Conservation (phyloP, 2,113 vertebrate genomes). For the Poeciliopsis occidentalis region DNA sequence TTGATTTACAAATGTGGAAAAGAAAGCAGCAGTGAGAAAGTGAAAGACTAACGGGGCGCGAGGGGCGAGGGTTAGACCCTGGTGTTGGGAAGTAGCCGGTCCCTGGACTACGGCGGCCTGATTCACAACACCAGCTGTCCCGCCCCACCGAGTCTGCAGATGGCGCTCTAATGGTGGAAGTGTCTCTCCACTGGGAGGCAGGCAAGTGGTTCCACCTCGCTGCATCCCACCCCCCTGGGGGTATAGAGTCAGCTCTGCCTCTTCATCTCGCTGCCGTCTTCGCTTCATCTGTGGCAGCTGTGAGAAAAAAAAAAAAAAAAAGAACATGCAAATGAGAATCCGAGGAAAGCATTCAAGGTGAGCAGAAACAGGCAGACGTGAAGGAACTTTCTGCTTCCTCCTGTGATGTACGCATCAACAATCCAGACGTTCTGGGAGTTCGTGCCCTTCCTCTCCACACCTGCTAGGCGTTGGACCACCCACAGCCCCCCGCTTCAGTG, state of each 20-base stretch:
- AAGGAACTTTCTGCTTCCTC: slow-evolving; percentile 52
- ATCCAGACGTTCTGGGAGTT: slow-evolving; percentile 51
- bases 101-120: slow-evolving; percentile 90
- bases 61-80: slow-evolving; percentile 85
- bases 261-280: slow-evolving; percentile 42
- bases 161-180: slow-evolving; percentile 41
- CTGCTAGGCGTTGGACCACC: slow-evolving; percentile 67
- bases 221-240: slow-evolving; percentile 33
- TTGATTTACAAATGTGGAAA: not conserved
- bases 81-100: slow-evolving; percentile 99
- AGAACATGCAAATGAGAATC: slow-evolving; percentile 69
- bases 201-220: slow-evolving; percentile 62
- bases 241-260: slow-evolving; percentile 46
- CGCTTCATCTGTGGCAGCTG: slow-evolving; percentile 66
- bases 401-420: slow-evolving; percentile 39
- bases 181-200: slow-evolving; percentile 14
- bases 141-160: slow-evolving; percentile 81
- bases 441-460: slow-evolving; percentile 58
- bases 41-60: slow-evolving; percentile 1
- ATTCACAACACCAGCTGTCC: slow-evolving; percentile 99
- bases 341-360: slow-evolving; percentile 29
- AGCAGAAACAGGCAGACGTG: slow-evolving; percentile 13
- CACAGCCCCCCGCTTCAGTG: slow-evolving; percentile 50
- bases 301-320: slow-evolving; percentile 22
- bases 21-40: not conserved